Evolutionary conservation across 2,113 vertebrate species (phyloP).

Genomic region (Pavo muticus): DNA sequence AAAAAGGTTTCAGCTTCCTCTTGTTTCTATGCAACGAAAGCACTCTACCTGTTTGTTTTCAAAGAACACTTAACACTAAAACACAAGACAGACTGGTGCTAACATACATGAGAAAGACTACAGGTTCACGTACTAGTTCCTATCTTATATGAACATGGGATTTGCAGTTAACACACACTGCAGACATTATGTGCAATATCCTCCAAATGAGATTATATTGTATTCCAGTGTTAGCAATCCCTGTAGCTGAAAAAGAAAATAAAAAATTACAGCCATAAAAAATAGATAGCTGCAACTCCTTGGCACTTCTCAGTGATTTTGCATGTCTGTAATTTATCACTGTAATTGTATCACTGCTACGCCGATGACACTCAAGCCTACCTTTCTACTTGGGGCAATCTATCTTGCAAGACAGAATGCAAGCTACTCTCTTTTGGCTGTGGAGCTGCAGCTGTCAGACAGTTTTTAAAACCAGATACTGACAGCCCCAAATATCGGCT

Average conservation of each 20-base stretch:
- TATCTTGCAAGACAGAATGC: constrained; percentile 24
- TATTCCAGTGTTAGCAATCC: not conserved
- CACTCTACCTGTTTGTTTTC: not conserved
- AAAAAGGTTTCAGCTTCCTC: not conserved
- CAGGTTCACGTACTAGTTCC: not conserved
- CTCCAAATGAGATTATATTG: not conserved
- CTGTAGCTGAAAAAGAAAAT: not conserved
- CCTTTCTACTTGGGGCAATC: constrained; percentile 1
- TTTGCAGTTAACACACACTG: not conserved
- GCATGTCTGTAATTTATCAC: constrained; percentile 5
- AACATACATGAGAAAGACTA: not conserved
- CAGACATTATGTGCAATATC: not conserved
- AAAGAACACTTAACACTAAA: not conserved
- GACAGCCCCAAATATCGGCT: not conserved
- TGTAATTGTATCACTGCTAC: constrained; percentile 8
- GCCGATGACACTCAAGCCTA: not conserved
- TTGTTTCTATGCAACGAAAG: not conserved
- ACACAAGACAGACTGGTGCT: not conserved
- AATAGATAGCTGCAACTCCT: not conserved
- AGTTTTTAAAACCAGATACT: not conserved
- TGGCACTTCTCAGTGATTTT: constrained; percentile 4
- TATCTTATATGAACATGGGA: not conserved
- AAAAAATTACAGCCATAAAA: not conserved
- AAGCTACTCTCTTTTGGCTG: not conserved
- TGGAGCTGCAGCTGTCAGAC: not conserved